Percentiles rank a stretch among this genome's conserved stretches.
These are phyloP conservation scores for Oreochromis grahami DNA, from an alignment of 2,797 vertebrate genomes.

Conservation along the genomic window DNA sequence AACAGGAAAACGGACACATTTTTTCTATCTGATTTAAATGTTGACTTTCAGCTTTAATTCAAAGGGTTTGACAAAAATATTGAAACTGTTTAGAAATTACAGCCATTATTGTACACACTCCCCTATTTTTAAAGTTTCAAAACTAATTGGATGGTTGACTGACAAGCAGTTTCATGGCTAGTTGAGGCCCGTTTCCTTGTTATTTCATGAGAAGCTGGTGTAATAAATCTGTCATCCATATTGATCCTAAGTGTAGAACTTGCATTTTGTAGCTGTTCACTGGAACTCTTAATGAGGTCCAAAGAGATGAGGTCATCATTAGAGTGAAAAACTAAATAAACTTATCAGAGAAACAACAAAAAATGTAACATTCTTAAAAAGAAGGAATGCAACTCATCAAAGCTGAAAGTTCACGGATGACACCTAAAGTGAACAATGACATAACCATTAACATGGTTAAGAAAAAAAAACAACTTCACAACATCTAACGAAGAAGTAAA, in stretches of 20 bases:
- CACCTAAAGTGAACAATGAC: not conserved
- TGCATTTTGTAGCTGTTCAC: not conserved
- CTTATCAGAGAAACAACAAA: not conserved
- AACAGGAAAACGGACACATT: not conserved
- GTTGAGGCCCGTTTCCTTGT: not conserved
- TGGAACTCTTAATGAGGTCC: not conserved
- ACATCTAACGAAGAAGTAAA: not conserved
- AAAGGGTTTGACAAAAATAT: not conserved
- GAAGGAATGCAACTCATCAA: not conserved
- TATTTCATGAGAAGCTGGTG: not conserved
- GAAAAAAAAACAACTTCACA: not conserved
- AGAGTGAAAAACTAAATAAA: not conserved
- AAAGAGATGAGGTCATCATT: not conserved
- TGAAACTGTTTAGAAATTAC: not conserved
- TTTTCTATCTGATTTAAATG: not conserved
- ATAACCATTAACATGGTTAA: not conserved
- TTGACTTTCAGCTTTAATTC: not conserved
- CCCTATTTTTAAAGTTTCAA: not conserved
- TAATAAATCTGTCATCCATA: not conserved
- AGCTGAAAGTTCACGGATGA: not conserved
- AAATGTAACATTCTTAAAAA: not conserved
- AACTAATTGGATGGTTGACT: not conserved
- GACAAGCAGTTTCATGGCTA: not conserved
- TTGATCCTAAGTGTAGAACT: not conserved
- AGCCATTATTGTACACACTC: not conserved